Evolutionary conservation across 2,797 vertebrate species (phyloP), one percentile per base, ranked within the genome.

Genomic region (Meriones psammophilus): DNA sequence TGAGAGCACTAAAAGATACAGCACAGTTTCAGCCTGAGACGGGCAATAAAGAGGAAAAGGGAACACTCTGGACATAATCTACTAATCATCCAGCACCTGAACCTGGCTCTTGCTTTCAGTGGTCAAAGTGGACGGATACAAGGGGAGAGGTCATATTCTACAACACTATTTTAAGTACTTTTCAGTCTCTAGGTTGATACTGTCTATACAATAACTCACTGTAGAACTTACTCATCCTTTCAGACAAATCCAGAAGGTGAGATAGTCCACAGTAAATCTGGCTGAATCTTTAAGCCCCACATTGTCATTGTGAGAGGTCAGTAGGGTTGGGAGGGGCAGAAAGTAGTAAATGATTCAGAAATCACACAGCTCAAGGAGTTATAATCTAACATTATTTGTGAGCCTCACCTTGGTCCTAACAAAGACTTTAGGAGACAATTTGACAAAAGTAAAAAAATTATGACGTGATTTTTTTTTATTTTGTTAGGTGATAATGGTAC

Each of bases 201-300:
- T 50, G 0, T 58, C 66, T 74, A 18, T 1, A 26, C 50, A 33
- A 15, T 46, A 68, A 64, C n/a, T 50, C 15, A 66, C 22, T 2
- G 1, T 5, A 91, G 58, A 96, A 94, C 24, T 81, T 33, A 68
- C 26, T 80, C 10, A 15, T 62, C 84, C n/a, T 89, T 94, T 68
- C 36, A 83, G 33, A 78, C 42, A 90, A 80, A 86, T 77, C 15
- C 73, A 64, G 79, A 74, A 91, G 56, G 86, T 33, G 15, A 9
- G 69, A 50, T 68, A 73, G 76, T 71, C 42, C 28, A 64, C 42
- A 88, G 3, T 33, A 74, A 13, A 81, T 33, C 26, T 78, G 74
- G n/a, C 28, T 30, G 24, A 58, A 15, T 58, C 62, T 94, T 81
- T 84, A 28, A 94, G 66, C 58, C 4, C 79, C 22, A 76, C 15